phyloP scores from a whole-genome alignment of 2,888 invertebrate genomes.

The Plebejus anna region DNA sequence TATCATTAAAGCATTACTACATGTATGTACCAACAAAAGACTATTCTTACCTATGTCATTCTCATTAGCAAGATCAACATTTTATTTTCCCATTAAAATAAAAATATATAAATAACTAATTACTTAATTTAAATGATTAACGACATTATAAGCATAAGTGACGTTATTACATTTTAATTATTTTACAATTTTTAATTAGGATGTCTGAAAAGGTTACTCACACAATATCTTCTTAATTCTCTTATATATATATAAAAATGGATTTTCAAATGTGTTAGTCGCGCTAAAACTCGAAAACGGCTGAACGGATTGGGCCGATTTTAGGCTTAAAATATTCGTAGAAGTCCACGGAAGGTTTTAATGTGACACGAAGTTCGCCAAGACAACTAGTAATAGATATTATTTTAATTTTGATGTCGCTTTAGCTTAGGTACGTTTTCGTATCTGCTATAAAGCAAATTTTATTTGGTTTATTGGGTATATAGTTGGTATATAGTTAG shows the following conservation, averaged over 20 bases:
- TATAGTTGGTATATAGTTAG: too few species aligned
- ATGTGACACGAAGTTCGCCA: too few species aligned
- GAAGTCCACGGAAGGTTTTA: too few species aligned
- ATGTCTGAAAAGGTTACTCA: neutral
- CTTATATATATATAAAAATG: too few species aligned
- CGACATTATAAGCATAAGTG: neutral
- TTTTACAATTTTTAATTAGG: constrained; percentile 4
- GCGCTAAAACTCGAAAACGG: too few species aligned
- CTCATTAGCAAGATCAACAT: neutral
- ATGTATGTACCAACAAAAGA: neutral
- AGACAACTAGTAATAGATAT: neutral
- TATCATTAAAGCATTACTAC: neutral
- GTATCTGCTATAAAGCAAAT: too few species aligned
- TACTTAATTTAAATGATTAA: constrained; percentile 13
- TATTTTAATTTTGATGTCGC: neutral
- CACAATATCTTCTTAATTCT: too few species aligned
- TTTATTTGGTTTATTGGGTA: too few species aligned
- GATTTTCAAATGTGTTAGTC: too few species aligned
- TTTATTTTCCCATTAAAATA: neutral
- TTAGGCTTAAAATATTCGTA: too few species aligned
- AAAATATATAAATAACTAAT: constrained; percentile 14
- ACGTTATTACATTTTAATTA: neutral
- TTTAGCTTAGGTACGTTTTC: neutral
- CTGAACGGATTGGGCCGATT: too few species aligned
- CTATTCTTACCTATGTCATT: neutral